These are phyloP conservation scores for Craniophora ligustri DNA, from an alignment of 2,888 invertebrate species.

Conservation along the genomic window DNA sequence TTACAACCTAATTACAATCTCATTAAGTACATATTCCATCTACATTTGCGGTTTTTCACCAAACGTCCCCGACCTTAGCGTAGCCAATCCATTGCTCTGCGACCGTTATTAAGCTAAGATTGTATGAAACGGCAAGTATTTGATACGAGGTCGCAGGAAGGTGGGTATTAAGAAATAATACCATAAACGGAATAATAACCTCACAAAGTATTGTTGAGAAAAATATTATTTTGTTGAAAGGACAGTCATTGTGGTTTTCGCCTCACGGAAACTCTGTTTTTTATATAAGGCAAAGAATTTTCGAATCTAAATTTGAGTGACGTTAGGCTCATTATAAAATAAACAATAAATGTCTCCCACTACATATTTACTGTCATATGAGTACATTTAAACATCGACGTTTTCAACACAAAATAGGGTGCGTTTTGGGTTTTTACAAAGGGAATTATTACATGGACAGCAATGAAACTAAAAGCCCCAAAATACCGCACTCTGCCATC, in stretches of 20 bases:
- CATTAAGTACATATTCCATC: too few relatives aligned
- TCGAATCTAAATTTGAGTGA: too few relatives aligned
- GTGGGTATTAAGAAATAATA: slow-evolving; percentile 44
- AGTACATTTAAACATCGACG: too few relatives aligned
- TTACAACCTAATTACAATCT: slow-evolving; percentile 38
- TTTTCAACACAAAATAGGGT: too few relatives aligned
- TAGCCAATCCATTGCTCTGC: slow-evolving; percentile 34
- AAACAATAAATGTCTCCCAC: too few relatives aligned
- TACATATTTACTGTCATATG: too few relatives aligned
- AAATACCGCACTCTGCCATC: too few relatives aligned
- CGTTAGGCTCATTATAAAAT: too few relatives aligned
- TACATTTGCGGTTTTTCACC: slow-evolving; percentile 37
- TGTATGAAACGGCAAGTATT: slow-evolving; percentile 48
- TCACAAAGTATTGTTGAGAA: slow-evolving; percentile 29
- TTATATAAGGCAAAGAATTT: background rate
- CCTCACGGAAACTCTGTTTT: slow-evolving; percentile 13
- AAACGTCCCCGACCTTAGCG: slow-evolving; percentile 45
- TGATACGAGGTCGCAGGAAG: slow-evolving; percentile 49
- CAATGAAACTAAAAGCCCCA: too few relatives aligned
- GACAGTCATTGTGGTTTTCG: slow-evolving; percentile 25
- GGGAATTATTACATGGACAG: too few relatives aligned
- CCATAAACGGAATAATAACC: slow-evolving; percentile 34
- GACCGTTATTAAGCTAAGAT: slow-evolving; percentile 47
- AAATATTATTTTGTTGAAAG: slow-evolving; percentile 14
- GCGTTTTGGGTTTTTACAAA: too few relatives aligned